Conservation (phyloP, 2,797 vertebrate species). For the Microctenopoma lineatum region DNA sequence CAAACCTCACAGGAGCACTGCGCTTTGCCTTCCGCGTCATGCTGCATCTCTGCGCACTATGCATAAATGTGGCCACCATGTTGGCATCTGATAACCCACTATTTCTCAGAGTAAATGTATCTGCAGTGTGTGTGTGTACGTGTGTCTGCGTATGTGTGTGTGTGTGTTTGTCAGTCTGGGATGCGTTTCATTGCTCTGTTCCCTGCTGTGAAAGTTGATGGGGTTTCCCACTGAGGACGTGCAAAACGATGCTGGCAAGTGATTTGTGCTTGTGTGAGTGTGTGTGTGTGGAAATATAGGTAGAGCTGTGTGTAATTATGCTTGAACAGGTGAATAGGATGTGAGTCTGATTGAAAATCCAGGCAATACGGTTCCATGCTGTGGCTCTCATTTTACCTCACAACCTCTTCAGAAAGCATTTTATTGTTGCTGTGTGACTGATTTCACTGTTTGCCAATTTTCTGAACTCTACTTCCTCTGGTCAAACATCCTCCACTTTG, state of each 20-base stretch:
- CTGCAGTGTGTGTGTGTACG: conserved; percentile 23
- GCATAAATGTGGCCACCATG: conserved; percentile 35
- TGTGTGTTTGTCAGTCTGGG: conserved; percentile 37
- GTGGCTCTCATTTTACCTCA: conserved; percentile 65
- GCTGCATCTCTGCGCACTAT: conserved; percentile 22
- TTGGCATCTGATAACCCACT: conserved; percentile 31
- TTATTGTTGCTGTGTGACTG: conserved; percentile 65
- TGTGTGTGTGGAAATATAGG: conserved; percentile 16
- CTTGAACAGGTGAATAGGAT: conserved; percentile 64
- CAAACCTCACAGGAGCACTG: conserved; percentile 8
- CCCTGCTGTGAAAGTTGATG: conserved; percentile 80
- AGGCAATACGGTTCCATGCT: conserved; percentile 56
- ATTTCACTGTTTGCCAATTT: conserved; percentile 63
- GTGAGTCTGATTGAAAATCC: conserved; percentile 70
- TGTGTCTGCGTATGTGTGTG: conserved; percentile 20
- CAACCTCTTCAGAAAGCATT: conserved; percentile 58
- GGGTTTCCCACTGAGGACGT: conserved; percentile 75
- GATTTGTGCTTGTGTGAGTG: conserved; percentile 55
- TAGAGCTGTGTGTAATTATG: conserved; percentile 32
- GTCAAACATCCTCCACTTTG: conserved; percentile 12
- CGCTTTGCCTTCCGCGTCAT: conserved; percentile 31
- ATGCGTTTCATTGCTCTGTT: conserved; percentile 73
- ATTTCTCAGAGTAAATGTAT: conserved; percentile 49
- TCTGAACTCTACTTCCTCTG: conserved; percentile 12
- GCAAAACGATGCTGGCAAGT: conserved; percentile 67